phyloP scores from a whole-genome alignment of 2,113 vertebrate genomes.

The Heptranchias perlo region DNA sequence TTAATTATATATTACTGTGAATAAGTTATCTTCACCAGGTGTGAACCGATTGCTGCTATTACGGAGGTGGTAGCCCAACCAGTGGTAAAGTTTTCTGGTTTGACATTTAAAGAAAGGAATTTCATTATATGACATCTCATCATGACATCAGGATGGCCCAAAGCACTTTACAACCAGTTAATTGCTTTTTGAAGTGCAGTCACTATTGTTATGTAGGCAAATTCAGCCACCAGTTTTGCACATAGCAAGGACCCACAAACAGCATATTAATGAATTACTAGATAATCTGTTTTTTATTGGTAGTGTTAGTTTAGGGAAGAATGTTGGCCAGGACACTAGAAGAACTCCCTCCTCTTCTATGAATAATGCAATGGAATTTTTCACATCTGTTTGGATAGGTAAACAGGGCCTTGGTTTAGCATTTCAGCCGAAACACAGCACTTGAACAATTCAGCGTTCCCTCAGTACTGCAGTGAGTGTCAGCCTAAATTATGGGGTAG shows the following conservation, averaged over 20 bases:
- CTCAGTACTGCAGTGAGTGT: not conserved
- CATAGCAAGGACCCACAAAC: not conserved
- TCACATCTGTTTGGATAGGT: not conserved
- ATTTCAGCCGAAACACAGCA: not conserved
- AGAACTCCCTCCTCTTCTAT: not conserved
- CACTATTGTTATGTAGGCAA: not conserved
- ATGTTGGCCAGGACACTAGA: not conserved
- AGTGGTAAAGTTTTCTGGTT: not conserved
- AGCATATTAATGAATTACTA: not conserved
- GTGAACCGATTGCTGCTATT: not conserved
- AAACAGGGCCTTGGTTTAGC: not conserved
- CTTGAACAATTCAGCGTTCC: not conserved
- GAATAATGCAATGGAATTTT: not conserved
- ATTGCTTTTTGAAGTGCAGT: not conserved
- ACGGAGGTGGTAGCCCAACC: not conserved
- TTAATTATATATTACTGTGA: not conserved
- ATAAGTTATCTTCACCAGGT: not conserved
- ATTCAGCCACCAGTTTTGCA: not conserved
- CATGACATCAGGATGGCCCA: not conserved
- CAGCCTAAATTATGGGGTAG: not conserved
- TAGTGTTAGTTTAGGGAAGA: not conserved
- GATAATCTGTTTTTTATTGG: not conserved
- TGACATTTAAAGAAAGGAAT: not conserved
- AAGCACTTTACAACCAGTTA: not conserved
- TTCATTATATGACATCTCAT: not conserved